A percentile compares a stretch with the other conserved stretches of the same genome.
These are phyloP conservation scores for Synanthedon vespiformis DNA, from an alignment of 2,888 invertebrate species.

Conservation along the genomic window DNA sequence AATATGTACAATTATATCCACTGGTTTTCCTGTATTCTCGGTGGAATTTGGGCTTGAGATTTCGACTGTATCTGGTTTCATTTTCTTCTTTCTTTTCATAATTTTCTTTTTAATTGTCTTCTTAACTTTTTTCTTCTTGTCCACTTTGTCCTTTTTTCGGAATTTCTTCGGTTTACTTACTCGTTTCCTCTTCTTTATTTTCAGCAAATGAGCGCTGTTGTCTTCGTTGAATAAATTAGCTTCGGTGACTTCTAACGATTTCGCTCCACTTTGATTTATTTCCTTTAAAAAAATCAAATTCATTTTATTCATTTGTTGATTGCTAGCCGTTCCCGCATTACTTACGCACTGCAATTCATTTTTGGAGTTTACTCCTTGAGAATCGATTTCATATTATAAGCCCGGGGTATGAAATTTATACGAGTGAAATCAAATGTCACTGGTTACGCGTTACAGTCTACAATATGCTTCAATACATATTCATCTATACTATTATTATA, in stretches of 20 bases:
- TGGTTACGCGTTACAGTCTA: too few relatives aligned
- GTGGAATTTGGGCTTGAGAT: not conserved
- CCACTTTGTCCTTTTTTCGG: not conserved
- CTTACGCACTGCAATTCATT: too few relatives aligned
- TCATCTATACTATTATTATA: too few relatives aligned
- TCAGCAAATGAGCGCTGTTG: not conserved
- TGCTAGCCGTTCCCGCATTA: too few relatives aligned
- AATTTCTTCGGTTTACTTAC: not conserved
- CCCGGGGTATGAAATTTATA: too few relatives aligned
- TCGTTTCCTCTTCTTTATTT: not conserved
- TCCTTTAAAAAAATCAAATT: not conserved
- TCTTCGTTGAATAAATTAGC: not conserved
- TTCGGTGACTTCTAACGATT: not conserved
- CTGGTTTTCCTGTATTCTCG: constrained; percentile 16
- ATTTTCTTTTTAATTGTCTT: not conserved
- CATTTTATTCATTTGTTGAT: too few relatives aligned
- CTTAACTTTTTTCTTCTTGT: not conserved
- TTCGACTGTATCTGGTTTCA: not conserved
- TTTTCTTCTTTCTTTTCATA: not conserved
- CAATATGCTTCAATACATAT: too few relatives aligned
- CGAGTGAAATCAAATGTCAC: too few relatives aligned
- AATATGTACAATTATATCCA: constrained; percentile 40
- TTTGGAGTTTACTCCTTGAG: too few relatives aligned
- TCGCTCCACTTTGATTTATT: not conserved
- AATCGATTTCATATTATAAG: too few relatives aligned